Evolutionary conservation across 2,888 invertebrate species (phyloP).

Genomic region (Eulithis prunata): DNA sequence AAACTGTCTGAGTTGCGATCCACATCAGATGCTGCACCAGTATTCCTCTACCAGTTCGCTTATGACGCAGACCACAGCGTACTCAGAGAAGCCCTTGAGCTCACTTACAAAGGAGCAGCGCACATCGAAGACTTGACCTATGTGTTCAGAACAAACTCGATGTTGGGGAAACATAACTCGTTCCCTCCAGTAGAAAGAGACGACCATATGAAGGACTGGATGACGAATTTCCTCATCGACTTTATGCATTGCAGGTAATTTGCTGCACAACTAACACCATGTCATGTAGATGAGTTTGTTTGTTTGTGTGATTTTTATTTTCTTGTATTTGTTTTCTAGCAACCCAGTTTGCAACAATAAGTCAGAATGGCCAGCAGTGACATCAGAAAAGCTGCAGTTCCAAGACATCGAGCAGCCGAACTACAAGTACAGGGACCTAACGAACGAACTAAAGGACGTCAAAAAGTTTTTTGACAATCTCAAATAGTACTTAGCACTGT

Average conservation of each 20-base stretch:
- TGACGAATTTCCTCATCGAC: constrained; percentile 61
- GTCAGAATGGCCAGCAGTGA: constrained; percentile 54
- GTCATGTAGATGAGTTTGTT: too few species aligned
- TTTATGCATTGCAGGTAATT: constrained; percentile 66
- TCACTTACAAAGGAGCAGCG: constrained; percentile 78
- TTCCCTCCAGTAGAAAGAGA: constrained; percentile 46
- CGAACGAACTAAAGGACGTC: constrained; percentile 49
- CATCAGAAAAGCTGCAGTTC: constrained; percentile 43
- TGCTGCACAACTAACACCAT: not conserved
- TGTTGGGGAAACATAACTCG: constrained; percentile 44
- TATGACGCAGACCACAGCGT: constrained; percentile 77
- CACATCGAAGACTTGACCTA: constrained; percentile 85
- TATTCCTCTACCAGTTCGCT: constrained; percentile 81
- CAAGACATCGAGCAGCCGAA: constrained; percentile 54
- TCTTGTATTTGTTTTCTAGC: constrained; percentile 49
- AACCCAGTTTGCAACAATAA: constrained; percentile 53
- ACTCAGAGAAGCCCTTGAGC: constrained; percentile 64
- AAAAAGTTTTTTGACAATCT: constrained; percentile 55
- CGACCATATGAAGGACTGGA: constrained; percentile 57
- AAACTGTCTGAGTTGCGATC: constrained; percentile 54
- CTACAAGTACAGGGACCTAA: constrained; percentile 42
- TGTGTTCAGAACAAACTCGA: constrained; percentile 70
- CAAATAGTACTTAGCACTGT: constrained; percentile 20
- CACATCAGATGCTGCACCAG: constrained; percentile 61
- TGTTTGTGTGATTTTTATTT: not conserved